Evolutionary conservation across 2,888 invertebrate species (phyloP).

Genomic region (Agonopterix arenella): DNA sequence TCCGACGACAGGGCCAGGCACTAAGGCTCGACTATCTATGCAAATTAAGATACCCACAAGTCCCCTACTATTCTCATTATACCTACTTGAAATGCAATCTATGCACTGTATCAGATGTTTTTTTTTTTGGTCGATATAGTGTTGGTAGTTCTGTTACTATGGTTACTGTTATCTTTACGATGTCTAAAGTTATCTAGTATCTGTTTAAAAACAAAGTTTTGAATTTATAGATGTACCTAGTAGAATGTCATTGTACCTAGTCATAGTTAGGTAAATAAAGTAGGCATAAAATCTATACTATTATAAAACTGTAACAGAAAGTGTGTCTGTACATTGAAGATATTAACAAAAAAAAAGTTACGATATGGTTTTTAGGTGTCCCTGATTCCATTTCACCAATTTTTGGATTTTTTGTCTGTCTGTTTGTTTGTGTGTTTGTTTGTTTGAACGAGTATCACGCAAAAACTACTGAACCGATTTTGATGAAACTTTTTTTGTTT

Average conservation of each 20-base stretch:
- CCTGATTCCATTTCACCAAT: no score
- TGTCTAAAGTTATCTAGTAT: neutral
- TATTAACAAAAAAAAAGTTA: no score
- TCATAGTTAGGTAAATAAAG: neutral
- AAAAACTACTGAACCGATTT: no score
- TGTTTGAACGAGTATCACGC: no score
- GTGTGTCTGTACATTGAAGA: no score
- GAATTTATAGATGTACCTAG: neutral
- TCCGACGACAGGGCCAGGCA: slow-evolving; percentile 6
- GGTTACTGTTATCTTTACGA: slow-evolving; percentile 49
- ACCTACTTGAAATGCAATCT: slow-evolving; percentile 71
- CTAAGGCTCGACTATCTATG: slow-evolving; percentile 51
- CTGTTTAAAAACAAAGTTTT: neutral
- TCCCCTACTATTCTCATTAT: slow-evolving; percentile 50
- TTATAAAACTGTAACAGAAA: no score
- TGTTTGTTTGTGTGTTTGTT: no score
- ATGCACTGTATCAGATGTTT: slow-evolving; percentile 65
- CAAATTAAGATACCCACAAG: slow-evolving; percentile 50
- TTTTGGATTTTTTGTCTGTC: no score
- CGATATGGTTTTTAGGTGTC: no score
- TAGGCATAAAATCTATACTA: no score
- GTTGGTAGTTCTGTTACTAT: slow-evolving; percentile 53
- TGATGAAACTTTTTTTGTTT: no score
- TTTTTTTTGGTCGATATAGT: slow-evolving; percentile 49
- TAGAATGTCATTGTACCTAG: neutral